A percentile compares a stretch with the other conserved stretches of the same genome.
Evolutionary conservation across 2,888 invertebrate genomes (phyloP).

Genomic region (Galerucella pusilla): DNA sequence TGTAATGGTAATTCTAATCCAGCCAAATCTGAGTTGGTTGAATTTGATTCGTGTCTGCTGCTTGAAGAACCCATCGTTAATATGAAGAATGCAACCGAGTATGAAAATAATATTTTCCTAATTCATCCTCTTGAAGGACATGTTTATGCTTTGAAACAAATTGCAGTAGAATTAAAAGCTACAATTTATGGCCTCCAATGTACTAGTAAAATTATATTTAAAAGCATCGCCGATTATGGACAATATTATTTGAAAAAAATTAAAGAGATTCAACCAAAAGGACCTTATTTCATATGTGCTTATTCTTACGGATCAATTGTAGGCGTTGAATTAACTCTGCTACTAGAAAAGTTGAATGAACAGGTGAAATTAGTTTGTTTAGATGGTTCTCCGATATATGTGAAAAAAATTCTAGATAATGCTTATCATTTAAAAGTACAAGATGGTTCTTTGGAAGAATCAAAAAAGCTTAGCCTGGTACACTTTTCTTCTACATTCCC

Average conservation of each 20-base stretch:
- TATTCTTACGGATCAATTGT: constrained; percentile 46
- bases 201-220: constrained; percentile 30
- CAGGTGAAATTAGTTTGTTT: constrained; percentile 38
- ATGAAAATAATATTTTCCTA: constrained; percentile 41
- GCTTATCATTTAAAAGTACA: constrained; percentile 18
- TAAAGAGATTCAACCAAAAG: constrained; percentile 39
- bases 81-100: constrained; percentile 33
- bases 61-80: constrained; percentile 37
- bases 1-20: background rate
- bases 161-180: constrained; percentile 41
- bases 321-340: constrained; percentile 43
- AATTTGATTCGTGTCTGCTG: constrained; percentile 24
- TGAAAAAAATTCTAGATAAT: constrained; percentile 32
- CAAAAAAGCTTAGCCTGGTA: constrained; percentile 29
- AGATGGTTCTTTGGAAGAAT: constrained; percentile 21
- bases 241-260: constrained; percentile 37
- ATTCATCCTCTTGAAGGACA: constrained; percentile 48
- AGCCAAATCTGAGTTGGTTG: background rate
- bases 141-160: constrained; percentile 31
- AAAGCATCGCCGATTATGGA: constrained; percentile 36
- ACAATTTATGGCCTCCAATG: constrained; percentile 46
- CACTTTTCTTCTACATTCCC: constrained; percentile 36
- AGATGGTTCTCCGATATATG: constrained; percentile 43
- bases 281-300: constrained; percentile 47
- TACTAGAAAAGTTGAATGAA: constrained; percentile 42